phyloP scores from a whole-genome alignment of 2,113 vertebrate species.

The Thunnus thynnus region DNA sequence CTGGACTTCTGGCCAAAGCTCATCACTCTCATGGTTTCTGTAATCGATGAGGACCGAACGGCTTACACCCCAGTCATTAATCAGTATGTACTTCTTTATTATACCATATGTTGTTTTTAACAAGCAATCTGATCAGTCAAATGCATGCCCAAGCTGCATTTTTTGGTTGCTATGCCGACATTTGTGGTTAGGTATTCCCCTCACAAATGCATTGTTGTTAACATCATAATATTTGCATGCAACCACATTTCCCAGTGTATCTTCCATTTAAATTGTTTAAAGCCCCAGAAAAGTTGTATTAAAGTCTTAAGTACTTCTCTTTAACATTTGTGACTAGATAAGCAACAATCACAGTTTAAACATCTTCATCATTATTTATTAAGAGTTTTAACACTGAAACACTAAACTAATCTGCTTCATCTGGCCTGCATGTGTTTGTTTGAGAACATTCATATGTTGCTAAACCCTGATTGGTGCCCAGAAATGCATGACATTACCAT shows the following conservation, averaged over 20 bases:
- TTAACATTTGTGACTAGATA: neutral
- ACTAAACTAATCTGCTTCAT: no score
- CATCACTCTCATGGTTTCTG: slow-evolving; percentile 95
- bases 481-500: no score
- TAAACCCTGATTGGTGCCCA: no score
- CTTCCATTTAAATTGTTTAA: neutral
- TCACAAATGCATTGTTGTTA: neutral
- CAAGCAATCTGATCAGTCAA: neutral
- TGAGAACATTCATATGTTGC: no score
- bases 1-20: slow-evolving; percentile 97
- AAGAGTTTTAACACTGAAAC: no score
- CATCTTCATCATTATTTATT: neutral
- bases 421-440: no score
- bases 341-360: neutral
- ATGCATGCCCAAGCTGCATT: neutral
- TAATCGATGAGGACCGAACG: slow-evolving; percentile 94
- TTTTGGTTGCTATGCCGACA: neutral
- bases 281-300: neutral
- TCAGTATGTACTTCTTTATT: slow-evolving; percentile 88
- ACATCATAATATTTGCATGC: neutral
- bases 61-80: slow-evolving; percentile 94
- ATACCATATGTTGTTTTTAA: neutral
- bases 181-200: neutral
- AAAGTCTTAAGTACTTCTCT: neutral
- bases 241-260: no score